Evolutionary conservation across 2,888 invertebrate species (phyloP).

Genomic region (Muschampia plurimacula): DNA sequence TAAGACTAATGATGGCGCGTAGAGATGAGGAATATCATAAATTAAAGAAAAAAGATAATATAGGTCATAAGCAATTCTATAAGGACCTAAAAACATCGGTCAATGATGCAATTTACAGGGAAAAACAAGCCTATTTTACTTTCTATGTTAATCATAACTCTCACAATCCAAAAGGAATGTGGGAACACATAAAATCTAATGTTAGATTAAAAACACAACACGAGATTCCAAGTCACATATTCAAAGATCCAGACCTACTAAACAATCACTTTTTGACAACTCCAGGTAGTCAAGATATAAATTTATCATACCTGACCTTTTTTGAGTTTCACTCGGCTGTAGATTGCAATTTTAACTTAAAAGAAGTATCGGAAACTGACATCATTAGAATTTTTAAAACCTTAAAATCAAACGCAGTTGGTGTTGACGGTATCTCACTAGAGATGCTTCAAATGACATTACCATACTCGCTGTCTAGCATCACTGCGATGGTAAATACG

Average conservation of each 20-base stretch:
- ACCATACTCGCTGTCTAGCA: conserved; percentile 13
- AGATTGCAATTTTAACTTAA: not conserved
- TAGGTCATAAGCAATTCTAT: not conserved
- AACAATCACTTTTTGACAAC: conserved; percentile 1
- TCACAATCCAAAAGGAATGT: conserved; percentile 1
- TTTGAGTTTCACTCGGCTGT: conserved; percentile 5
- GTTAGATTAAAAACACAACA: not conserved
- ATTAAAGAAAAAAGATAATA: not conserved
- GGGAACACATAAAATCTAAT: conserved; percentile 16
- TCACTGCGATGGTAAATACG: conserved; percentile 31
- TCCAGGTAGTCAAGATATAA: conserved; percentile 7
- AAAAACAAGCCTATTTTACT: conserved; percentile 14
- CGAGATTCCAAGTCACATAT: not conserved
- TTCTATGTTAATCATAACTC: not conserved
- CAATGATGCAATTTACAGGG: not conserved
- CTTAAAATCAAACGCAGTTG: conserved; percentile 38
- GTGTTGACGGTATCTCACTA: conserved; percentile 32
- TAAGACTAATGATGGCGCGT: not conserved
- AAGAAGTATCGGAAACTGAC: conserved; percentile 1
- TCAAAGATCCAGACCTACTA: not conserved
- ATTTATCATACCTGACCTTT: conserved; percentile 16
- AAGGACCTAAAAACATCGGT: conserved; percentile 9
- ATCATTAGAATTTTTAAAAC: not conserved
- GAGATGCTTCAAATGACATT: conserved; percentile 36
- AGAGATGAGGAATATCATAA: not conserved